Conservation (phyloP, 2,113 vertebrate genomes). For the Hypocryptadius cinnamomeus region DNA sequence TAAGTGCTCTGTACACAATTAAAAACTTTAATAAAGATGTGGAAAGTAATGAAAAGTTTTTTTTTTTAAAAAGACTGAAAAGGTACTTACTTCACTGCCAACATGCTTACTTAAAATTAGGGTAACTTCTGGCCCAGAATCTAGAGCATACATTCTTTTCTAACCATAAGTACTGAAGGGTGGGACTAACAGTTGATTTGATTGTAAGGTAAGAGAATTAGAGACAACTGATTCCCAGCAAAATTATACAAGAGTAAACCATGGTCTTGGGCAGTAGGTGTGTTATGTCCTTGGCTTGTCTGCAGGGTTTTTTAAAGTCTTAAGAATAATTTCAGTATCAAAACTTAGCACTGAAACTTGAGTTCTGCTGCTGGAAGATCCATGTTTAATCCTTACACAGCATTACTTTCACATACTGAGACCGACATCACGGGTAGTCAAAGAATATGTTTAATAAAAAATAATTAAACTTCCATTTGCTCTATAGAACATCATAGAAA, state of each 20-base stretch:
- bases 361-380: not conserved
- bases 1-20: not conserved
- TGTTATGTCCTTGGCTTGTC: not conserved
- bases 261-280: too few species aligned
- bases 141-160: not conserved
- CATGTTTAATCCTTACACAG: not conserved
- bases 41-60: not conserved
- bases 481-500: constrained; percentile 99
- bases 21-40: not conserved
- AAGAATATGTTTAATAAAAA: constrained; percentile 99
- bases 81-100: not conserved
- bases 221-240: not conserved
- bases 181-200: not conserved
- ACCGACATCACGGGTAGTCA: constrained; percentile 89
- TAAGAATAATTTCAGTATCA: not conserved
- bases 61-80: not conserved
- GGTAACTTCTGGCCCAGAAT: not conserved
- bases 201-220: not conserved
- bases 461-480: constrained; percentile 99
- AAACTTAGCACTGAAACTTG: not conserved
- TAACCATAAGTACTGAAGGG: not conserved
- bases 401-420: constrained; percentile 68
- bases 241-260: not conserved
- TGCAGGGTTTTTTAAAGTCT: not conserved
- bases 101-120: not conserved